Conservation (phyloP, 2,797 vertebrate species). For the Esox lucius region DNA sequence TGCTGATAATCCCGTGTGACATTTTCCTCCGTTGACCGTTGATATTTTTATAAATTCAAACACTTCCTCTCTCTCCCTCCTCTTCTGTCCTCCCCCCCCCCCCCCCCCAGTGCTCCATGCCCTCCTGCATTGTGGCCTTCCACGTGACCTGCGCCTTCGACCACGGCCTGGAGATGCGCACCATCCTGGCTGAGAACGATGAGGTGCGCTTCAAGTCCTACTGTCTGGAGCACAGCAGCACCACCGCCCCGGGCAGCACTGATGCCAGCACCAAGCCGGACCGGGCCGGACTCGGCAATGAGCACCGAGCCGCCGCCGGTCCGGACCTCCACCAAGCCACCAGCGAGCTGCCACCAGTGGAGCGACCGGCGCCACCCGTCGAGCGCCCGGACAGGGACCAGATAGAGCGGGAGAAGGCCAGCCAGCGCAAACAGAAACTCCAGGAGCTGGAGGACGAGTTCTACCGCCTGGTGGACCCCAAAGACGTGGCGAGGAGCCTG, state of each 20-base stretch:
- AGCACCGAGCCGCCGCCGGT: slow-evolving; percentile 20
- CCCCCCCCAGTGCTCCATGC: slow-evolving; percentile 87
- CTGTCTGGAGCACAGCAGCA: slow-evolving; percentile 90
- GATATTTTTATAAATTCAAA: too few relatives aligned
- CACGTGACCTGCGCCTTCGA: slow-evolving; percentile 98
- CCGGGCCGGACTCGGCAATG: background rate
- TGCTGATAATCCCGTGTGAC: too few relatives aligned
- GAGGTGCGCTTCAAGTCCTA: slow-evolving; percentile 98
- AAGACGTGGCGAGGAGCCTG: slow-evolving; percentile 86
- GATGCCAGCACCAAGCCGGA: background rate
- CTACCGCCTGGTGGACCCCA: slow-evolving; percentile 88
- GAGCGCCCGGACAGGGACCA: slow-evolving; percentile 74
- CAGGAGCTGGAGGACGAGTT: slow-evolving; percentile 95
- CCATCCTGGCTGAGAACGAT: slow-evolving; percentile 93
- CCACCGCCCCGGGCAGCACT: slow-evolving; percentile 29
- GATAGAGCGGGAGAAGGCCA: slow-evolving; percentile 88
- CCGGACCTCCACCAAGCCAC: slow-evolving; percentile 3
- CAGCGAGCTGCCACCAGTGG: background rate
- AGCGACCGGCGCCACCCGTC: background rate
- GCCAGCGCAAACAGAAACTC: slow-evolving; percentile 92
- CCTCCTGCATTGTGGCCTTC: slow-evolving; percentile 93
- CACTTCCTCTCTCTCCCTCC: background rate
- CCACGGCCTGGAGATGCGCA: slow-evolving; percentile 92
- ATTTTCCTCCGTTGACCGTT: too few relatives aligned
- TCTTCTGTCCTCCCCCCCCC: background rate